A percentile compares a stretch with the other conserved stretches of the same genome.
phyloP scores from a whole-genome alignment of 1,140 invertebrate species.

The Eumeta japonica region DNA sequence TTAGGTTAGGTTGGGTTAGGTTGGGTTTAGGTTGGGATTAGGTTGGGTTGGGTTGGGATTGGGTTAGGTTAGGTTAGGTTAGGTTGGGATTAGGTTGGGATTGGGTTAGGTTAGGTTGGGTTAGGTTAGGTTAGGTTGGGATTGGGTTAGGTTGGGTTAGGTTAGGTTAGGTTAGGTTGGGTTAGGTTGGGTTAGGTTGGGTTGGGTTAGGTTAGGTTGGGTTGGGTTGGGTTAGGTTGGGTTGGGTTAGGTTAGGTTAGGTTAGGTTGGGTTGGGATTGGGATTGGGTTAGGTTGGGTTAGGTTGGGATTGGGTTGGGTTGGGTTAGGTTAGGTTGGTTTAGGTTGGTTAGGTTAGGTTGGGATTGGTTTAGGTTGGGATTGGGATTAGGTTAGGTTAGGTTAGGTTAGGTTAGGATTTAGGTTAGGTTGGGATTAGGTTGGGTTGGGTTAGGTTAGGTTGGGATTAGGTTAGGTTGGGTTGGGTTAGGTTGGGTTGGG shows the following conservation, averaged over 20 bases:
- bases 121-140: no score
- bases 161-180: constrained; percentile 8
- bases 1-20: constrained; percentile 11
- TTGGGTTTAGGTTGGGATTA: no score
- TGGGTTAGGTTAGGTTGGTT: constrained; percentile 14
- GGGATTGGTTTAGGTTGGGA: no score
- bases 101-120: constrained; percentile 10
- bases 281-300: constrained; percentile 12
- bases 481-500: constrained; percentile 11
- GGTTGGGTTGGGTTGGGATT: no score
- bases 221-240: constrained; percentile 20
- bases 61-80: constrained; percentile 9
- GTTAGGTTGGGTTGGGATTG: no score
- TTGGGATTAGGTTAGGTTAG: no score
- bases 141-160: constrained; percentile 29
- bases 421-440: no score
- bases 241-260: constrained; percentile 3
- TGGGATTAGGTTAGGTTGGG: no score
- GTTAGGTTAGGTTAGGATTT: constrained; percentile 10
- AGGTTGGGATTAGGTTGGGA: no score
- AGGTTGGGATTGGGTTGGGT: no score
- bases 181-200: constrained; percentile 9
- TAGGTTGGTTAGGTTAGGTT: no score
- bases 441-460: no score
- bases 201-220: constrained; percentile 7